Evolutionary conservation across 2,113 vertebrate genomes (phyloP).

Genomic region (Macrotis lagotis): DNA sequence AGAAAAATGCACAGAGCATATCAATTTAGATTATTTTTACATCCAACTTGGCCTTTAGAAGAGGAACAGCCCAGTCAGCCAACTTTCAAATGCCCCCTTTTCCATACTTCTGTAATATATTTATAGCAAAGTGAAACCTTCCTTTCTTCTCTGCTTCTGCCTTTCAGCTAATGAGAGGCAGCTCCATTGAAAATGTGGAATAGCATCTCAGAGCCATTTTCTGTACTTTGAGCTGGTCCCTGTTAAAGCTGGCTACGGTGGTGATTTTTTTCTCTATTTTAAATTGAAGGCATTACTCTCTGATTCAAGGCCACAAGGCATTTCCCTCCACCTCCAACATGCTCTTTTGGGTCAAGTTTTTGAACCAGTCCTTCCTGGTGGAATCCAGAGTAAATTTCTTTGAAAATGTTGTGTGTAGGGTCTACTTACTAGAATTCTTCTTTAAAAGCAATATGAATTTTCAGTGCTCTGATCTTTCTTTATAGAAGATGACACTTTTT

Average conservation of each 20-base stretch:
- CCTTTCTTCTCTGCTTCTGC: constrained; percentile 67
- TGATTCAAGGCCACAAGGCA: constrained; percentile 4
- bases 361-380: constrained; percentile 25
- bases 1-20: constrained; percentile 49
- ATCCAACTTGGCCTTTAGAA: constrained; percentile 61
- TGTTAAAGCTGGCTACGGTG: constrained; percentile 54
- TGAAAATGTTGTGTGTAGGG: constrained; percentile 8
- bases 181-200: constrained; percentile 63
- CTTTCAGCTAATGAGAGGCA: constrained; percentile 69
- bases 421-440: constrained; percentile 38
- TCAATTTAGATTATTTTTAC: constrained; percentile 52
- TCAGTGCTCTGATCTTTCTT: background rate
- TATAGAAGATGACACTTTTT: background rate
- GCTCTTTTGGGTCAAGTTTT: constrained; percentile 34
- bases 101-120: constrained; percentile 77
- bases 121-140: constrained; percentile 76
- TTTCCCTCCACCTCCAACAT: background rate
- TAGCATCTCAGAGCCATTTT: constrained; percentile 52
- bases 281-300: constrained; percentile 4
- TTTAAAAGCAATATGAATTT: constrained; percentile 21
- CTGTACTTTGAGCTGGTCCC: constrained; percentile 52
- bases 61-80: constrained; percentile 68
- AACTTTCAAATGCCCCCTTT: constrained; percentile 52
- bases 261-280: constrained; percentile 42
- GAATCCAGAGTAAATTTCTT: constrained; percentile 5